These are phyloP conservation scores for Eledone cirrhosa DNA, from an alignment of 2,888 invertebrate genomes.

Conservation along the genomic window DNA sequence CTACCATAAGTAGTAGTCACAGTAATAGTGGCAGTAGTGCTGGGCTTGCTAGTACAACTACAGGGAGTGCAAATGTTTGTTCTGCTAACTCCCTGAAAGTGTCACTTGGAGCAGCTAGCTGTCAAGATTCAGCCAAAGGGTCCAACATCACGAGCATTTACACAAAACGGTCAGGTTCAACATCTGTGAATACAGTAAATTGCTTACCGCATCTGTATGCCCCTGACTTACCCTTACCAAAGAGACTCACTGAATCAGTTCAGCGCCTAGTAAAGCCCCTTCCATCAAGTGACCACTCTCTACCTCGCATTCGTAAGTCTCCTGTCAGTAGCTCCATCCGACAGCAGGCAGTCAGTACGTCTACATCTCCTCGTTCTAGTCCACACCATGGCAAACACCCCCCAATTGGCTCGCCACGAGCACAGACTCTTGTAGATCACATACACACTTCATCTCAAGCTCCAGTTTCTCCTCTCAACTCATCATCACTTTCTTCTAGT, in stretches of 20 bases:
- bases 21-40: conserved; percentile 20
- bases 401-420: conserved; percentile 25
- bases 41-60: not conserved
- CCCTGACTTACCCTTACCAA: conserved; percentile 54
- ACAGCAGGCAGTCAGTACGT: conserved; percentile 17
- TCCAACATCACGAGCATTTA: conserved; percentile 49
- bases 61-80: conserved; percentile 2
- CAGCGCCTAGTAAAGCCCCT: conserved; percentile 59
- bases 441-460: conserved; percentile 25
- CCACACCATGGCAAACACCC: conserved; percentile 29
- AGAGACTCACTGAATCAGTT: conserved; percentile 59
- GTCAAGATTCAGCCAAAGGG: conserved; percentile 41
- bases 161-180: conserved; percentile 50
- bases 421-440: conserved; percentile 14
- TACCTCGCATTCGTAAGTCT: conserved; percentile 28
- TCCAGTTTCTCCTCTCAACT: conserved; percentile 19
- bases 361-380: conserved; percentile 29
- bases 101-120: not conserved
- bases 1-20: not conserved
- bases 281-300: conserved; percentile 30
- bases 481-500: conserved; percentile 26
- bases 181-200: conserved; percentile 50
- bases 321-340: conserved; percentile 28
- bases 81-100: conserved; percentile 16
- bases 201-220: conserved; percentile 49